A percentile compares a stretch with the other conserved stretches of the same genome.
These are phyloP conservation scores for Picus viridis DNA, from an alignment of 2,797 vertebrate genomes.

Conservation along the genomic window DNA sequence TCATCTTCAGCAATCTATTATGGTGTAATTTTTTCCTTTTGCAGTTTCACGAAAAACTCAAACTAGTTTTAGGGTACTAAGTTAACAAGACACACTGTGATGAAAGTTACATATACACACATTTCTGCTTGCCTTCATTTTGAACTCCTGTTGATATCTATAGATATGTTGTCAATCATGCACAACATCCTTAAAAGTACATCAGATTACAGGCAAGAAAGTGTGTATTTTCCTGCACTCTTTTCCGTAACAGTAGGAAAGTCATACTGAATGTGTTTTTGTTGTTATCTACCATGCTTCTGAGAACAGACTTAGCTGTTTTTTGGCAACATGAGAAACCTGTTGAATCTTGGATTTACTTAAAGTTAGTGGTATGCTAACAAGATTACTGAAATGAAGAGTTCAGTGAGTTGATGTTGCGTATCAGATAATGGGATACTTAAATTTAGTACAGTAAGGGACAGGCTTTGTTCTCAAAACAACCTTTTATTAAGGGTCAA, in stretches of 20 bases:
- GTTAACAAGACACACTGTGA: not conserved
- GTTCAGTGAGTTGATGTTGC: not conserved
- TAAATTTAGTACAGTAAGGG: not conserved
- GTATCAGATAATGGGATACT: not conserved
- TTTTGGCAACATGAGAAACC: not conserved
- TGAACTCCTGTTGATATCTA: not conserved
- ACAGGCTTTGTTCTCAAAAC: not conserved
- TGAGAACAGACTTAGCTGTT: not conserved
- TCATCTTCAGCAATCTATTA: not conserved
- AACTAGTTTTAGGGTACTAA: not conserved
- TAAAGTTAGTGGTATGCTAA: not conserved
- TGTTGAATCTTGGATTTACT: not conserved
- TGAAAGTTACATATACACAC: not conserved
- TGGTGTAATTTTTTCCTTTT: not conserved
- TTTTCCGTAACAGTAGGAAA: not conserved
- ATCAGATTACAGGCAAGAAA: not conserved
- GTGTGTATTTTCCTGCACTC: not conserved
- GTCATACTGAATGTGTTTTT: not conserved
- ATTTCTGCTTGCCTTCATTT: not conserved
- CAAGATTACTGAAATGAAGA: not conserved
- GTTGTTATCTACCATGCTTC: not conserved
- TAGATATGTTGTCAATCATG: not conserved
- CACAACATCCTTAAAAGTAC: not conserved
- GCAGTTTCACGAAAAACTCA: not conserved
- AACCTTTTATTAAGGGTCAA: not conserved